These are phyloP conservation scores for Sphaerophoria taeniata DNA, from an alignment of 2,888 invertebrate genomes.

Conservation along the genomic window DNA sequence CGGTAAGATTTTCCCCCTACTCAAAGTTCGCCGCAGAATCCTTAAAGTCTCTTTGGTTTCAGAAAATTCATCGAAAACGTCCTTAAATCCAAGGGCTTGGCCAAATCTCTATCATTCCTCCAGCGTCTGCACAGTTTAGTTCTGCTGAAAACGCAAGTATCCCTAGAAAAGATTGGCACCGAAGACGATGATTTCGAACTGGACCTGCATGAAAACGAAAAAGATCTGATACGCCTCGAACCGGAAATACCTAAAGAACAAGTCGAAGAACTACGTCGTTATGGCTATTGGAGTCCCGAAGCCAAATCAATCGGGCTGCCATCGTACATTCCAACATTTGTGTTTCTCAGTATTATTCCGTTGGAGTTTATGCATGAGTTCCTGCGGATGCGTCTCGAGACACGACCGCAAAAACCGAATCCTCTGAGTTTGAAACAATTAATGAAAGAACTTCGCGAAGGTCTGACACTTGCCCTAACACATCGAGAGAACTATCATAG, in stretches of 20 bases:
- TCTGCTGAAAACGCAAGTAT: constrained; percentile 88
- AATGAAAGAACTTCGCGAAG: constrained; percentile 95
- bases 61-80: constrained; percentile 94
- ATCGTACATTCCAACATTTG: constrained; percentile 92
- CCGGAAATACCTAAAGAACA: constrained; percentile 81
- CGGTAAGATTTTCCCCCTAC: constrained; percentile 78
- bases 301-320: constrained; percentile 91
- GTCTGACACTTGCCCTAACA: constrained; percentile 91
- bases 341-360: constrained; percentile 93
- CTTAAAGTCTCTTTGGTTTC: constrained; percentile 53
- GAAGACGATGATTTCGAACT: constrained; percentile 81
- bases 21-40: neutral
- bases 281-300: constrained; percentile 91
- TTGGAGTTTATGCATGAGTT: constrained; percentile 97
- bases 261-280: constrained; percentile 83
- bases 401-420: constrained; percentile 92
- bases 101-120: constrained; percentile 91
- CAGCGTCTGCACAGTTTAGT: constrained; percentile 88
- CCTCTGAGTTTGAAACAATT: constrained; percentile 93
- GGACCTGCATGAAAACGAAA: constrained; percentile 83
- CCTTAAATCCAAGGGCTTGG: constrained; percentile 93
- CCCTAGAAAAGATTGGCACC: constrained; percentile 85
- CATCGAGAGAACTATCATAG: constrained; percentile 90
- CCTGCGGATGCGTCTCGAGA: constrained; percentile 92
- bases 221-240: constrained; percentile 81